Evolutionary conservation across 1,140 invertebrate species (phyloP).

Genomic region (Helicoverpa zea): DNA sequence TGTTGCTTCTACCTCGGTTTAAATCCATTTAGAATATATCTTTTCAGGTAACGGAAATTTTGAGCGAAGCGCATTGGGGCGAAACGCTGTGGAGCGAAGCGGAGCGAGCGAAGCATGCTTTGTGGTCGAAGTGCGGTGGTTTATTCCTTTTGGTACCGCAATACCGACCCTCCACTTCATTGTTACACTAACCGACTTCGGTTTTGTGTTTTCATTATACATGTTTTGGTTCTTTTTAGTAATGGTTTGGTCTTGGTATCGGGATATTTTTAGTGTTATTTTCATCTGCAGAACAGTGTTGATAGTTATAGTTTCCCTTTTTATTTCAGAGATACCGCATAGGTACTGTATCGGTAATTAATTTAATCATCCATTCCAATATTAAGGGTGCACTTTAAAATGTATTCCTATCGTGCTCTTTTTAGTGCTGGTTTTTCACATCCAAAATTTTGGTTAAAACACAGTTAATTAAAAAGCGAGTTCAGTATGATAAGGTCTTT

Average conservation of each 20-base stretch:
- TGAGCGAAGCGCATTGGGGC: slow-evolving; percentile 25
- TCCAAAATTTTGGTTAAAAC: too few relatives aligned
- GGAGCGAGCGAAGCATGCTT: not conserved
- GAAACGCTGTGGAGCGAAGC: not conserved
- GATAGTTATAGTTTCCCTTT: too few relatives aligned
- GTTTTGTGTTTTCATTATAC: not conserved
- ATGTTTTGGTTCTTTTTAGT: not conserved
- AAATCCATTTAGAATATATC: slow-evolving; percentile 50
- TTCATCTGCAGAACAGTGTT: not conserved
- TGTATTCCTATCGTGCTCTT: too few relatives aligned
- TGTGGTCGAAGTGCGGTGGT: slow-evolving; percentile 16
- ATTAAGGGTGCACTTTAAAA: too few relatives aligned
- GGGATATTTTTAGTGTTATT: not conserved
- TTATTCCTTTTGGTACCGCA: slow-evolving; percentile 22
- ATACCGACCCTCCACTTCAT: not conserved
- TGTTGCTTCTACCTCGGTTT: slow-evolving; percentile 31
- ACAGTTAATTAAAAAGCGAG: too few relatives aligned
- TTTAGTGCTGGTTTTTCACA: too few relatives aligned
- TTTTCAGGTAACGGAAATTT: slow-evolving; percentile 29
- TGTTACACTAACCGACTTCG: not conserved
- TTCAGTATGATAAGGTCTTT: too few relatives aligned
- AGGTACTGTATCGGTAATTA: too few relatives aligned
- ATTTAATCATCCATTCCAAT: too few relatives aligned
- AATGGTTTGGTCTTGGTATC: not conserved
- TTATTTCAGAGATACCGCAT: too few relatives aligned